These are phyloP conservation scores for Oegoconia quadripuncta DNA, from an alignment of 2,888 invertebrate genomes.

Conservation along the genomic window DNA sequence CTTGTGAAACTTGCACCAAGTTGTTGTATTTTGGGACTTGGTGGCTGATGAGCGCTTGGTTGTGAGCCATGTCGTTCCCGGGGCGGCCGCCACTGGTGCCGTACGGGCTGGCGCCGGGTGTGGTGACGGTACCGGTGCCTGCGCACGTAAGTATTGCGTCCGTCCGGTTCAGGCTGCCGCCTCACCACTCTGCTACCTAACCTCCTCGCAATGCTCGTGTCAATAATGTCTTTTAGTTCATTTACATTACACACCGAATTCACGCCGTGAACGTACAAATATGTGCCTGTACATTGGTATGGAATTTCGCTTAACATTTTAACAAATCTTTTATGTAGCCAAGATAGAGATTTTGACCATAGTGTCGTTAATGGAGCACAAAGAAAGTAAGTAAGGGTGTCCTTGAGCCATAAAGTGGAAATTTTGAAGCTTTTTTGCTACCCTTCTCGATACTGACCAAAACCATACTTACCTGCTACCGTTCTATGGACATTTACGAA, in stretches of 20 bases:
- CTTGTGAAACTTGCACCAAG: neutral
- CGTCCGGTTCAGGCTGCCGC: neutral
- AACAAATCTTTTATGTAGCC: no score
- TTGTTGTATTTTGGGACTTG: neutral
- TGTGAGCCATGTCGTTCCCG: conserved; percentile 89
- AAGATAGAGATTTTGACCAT: no score
- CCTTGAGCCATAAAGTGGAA: no score
- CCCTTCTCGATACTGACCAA: no score
- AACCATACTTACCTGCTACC: no score
- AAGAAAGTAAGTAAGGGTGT: no score
- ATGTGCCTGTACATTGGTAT: neutral
- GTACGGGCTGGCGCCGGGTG: conserved; percentile 84
- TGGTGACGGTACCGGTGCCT: conserved; percentile 87
- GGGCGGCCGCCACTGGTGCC: conserved; percentile 91
- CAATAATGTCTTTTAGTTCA: no score
- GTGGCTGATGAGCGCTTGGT: neutral
- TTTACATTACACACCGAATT: neutral
- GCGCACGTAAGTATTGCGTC: conserved; percentile 81
- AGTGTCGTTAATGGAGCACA: no score
- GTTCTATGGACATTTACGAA: no score
- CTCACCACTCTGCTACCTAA: conserved; percentile 24
- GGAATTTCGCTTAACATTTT: neutral
- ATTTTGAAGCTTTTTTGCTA: no score
- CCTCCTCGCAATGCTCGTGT: conserved; percentile 9
- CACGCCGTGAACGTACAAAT: neutral